Evolutionary conservation across 2,888 invertebrate genomes (phyloP).

Genomic region (Tenthredo notha): DNA sequence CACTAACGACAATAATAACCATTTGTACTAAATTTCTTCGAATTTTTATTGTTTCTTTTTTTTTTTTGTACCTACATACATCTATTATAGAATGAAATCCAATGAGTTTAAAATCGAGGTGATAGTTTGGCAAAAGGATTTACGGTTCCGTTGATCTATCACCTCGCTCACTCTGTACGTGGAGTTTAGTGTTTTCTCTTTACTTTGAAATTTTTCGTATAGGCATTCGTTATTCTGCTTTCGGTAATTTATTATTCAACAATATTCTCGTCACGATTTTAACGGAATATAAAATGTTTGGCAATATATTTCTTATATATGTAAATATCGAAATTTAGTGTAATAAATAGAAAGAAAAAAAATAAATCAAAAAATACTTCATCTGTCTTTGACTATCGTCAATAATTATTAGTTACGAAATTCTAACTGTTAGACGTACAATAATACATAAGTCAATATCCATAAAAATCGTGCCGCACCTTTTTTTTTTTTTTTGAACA

Average conservation of each 20-base stretch:
- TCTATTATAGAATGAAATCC: neutral
- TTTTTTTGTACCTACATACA: neutral
- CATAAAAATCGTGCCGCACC: neutral
- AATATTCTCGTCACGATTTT: conserved; percentile 52
- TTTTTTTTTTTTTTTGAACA: neutral
- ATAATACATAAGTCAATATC: neutral
- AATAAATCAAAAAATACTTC: conserved; percentile 28
- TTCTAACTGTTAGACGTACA: neutral
- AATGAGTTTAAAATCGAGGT: neutral
- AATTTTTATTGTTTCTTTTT: neutral
- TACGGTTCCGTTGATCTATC: conserved; percentile 20
- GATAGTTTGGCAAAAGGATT: conserved; percentile 1
- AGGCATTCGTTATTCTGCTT: neutral
- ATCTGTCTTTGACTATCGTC: neutral
- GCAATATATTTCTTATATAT: conserved; percentile 55
- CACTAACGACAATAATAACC: conserved; percentile 70
- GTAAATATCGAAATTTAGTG: conserved; percentile 45
- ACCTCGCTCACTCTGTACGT: neutral
- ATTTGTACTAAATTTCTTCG: conserved; percentile 60
- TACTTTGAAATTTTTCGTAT: conserved; percentile 6
- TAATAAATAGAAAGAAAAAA: conserved; percentile 32
- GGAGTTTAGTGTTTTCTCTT: conserved; percentile 6
- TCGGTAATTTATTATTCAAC: conserved; percentile 21
- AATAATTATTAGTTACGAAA: neutral
- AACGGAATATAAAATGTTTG: conserved; percentile 45